phyloP scores from a whole-genome alignment of 2,797 vertebrate species.

The Erethizon dorsatum region DNA sequence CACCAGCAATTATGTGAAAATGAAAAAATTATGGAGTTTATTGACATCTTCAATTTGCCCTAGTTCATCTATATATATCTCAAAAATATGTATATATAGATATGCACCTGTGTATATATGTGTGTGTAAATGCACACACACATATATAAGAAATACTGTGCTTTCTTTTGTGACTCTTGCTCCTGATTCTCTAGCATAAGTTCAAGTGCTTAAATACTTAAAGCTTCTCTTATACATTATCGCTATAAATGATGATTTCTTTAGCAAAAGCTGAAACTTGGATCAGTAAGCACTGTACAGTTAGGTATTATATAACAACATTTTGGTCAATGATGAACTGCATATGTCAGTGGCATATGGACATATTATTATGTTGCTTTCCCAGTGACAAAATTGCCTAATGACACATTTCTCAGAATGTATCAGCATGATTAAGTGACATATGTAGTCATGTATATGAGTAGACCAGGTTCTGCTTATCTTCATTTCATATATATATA shows the following conservation, averaged over 20 bases:
- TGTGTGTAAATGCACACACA: not conserved
- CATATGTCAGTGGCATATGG: not conserved
- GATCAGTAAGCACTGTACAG: not conserved
- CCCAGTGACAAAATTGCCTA: not conserved
- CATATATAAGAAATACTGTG: not conserved
- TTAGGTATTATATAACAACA: not conserved
- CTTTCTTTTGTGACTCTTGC: constrained; percentile 42
- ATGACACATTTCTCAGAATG: not conserved
- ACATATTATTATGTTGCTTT: not conserved
- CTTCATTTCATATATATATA: not conserved
- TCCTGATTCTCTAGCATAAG: not conserved
- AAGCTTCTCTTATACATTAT: not conserved
- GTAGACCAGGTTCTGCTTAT: not conserved
- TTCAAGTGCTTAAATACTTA: not conserved
- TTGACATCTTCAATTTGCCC: constrained; percentile 7
- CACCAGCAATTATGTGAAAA: not conserved
- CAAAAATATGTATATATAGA: not conserved
- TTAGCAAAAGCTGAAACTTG: constrained; percentile 12
- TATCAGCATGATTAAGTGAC: not conserved
- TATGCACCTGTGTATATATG: not conserved
- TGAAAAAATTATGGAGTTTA: not conserved
- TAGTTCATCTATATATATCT: constrained; percentile 22
- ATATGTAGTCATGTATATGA: not conserved
- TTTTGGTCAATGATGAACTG: not conserved
- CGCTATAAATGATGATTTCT: constrained; percentile 5